Percentiles rank a stretch among this genome's conserved stretches.
Conservation (phyloP, 2,797 vertebrate species). For the Periparus ater region DNA sequence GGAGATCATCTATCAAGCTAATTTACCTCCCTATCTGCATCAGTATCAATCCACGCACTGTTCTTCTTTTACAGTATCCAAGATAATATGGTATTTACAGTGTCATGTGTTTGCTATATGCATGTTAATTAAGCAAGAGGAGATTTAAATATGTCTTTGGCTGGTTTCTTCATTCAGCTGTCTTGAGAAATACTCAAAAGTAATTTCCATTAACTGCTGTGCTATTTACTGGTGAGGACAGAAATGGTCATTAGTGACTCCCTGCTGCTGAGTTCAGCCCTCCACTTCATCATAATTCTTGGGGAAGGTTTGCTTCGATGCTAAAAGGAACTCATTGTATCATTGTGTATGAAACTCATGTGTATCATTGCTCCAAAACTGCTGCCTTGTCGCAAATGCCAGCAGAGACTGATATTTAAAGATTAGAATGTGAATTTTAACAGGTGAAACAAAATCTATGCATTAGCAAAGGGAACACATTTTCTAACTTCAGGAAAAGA, state of each 20-base stretch:
- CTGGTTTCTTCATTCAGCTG: constrained; percentile 18
- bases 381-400: neutral
- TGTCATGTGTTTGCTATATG: neutral
- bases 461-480: neutral
- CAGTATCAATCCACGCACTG: constrained; percentile 15
- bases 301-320: neutral
- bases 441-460: neutral
- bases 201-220: constrained; percentile 33
- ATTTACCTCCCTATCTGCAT: constrained; percentile 40
- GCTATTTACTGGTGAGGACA: constrained; percentile 28
- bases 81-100: constrained; percentile 18
- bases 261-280: neutral
- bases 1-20: constrained; percentile 5
- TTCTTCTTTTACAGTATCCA: neutral
- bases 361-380: neutral
- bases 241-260: constrained; percentile 32
- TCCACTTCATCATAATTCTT: constrained; percentile 4
- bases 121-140: constrained; percentile 29
- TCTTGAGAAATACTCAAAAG: constrained; percentile 19
- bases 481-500: neutral
- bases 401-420: neutral
- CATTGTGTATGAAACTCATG: neutral
- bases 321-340: neutral
- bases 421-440: neutral
- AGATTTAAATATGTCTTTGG: constrained; percentile 6